phyloP scores from a whole-genome alignment of 2,888 invertebrate genomes.

The Punctoribates punctum region DNA sequence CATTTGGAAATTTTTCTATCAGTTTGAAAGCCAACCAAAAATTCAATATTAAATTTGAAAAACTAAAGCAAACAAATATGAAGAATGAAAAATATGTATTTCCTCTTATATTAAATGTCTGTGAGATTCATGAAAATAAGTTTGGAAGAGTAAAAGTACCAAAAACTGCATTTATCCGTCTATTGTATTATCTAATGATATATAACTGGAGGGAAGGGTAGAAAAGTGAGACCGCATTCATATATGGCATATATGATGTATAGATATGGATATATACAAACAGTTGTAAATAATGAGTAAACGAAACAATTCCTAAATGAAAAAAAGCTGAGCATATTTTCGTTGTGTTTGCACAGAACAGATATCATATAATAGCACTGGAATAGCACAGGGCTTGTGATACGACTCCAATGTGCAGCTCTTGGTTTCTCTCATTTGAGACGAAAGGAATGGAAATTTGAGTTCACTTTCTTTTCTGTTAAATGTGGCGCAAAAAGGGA shows the following conservation, averaged over 20 bases:
- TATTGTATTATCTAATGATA: too few relatives aligned
- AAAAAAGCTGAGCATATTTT: neutral
- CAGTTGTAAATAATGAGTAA: slow-evolving; percentile 7
- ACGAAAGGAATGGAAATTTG: neutral
- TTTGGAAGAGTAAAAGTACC: too few relatives aligned
- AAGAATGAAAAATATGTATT: neutral
- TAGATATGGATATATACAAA: neutral
- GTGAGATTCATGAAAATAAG: neutral
- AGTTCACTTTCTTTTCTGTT: slow-evolving; percentile 5
- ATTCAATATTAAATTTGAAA: neutral
- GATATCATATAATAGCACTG: neutral
- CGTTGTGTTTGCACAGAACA: neutral
- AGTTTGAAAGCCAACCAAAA: neutral
- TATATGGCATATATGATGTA: neutral
- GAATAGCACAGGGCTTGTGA: too few relatives aligned
- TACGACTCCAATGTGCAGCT: neutral
- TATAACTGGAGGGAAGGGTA: neutral
- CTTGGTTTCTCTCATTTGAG: neutral
- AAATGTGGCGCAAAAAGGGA: neutral
- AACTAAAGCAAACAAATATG: neutral
- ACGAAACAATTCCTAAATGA: slow-evolving; percentile 7
- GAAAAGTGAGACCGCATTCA: neutral
- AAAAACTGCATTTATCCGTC: too few relatives aligned
- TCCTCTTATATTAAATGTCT: neutral
- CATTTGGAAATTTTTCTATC: neutral